phyloP scores from a whole-genome alignment of 2,888 invertebrate species.

The Bursaphelenchus okinawaensis region DNA sequence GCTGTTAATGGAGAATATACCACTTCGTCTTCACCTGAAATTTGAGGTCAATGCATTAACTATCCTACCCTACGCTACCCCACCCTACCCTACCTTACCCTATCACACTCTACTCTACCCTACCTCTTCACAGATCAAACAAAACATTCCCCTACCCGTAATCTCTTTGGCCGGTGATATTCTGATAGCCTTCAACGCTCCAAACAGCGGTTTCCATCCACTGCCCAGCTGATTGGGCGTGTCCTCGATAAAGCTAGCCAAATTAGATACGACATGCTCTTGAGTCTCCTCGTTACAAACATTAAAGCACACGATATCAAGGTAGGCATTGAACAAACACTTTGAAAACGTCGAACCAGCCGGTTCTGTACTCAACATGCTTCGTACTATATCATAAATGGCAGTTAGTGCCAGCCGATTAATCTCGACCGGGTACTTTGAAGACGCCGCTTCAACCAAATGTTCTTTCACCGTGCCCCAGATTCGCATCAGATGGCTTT shows the following conservation, averaged over 20 bases:
- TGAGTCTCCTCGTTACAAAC: slow-evolving; percentile 87
- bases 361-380: slow-evolving; percentile 70
- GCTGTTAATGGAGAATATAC: slow-evolving; percentile 9
- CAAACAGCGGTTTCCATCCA: slow-evolving; percentile 91
- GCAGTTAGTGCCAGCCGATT: slow-evolving; percentile 71
- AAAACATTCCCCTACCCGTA: no score
- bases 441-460: slow-evolving; percentile 70
- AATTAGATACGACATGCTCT: slow-evolving; percentile 82
- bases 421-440: slow-evolving; percentile 81
- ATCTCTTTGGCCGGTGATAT: slow-evolving; percentile 28
- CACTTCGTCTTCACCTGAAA: neutral
- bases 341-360: slow-evolving; percentile 42
- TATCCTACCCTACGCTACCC: no score
- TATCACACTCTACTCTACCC: no score
- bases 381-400: slow-evolving; percentile 83
- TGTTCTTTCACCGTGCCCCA: slow-evolving; percentile 90
- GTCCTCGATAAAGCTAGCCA: slow-evolving; percentile 84
- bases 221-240: slow-evolving; percentile 78
- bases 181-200: slow-evolving; percentile 78
- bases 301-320: slow-evolving; percentile 85
- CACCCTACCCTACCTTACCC: no score
- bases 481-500: slow-evolving; percentile 77
- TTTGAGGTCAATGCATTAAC: no score
- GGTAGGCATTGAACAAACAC: slow-evolving; percentile 60
- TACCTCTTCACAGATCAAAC: no score